Base-by-base conservation (phyloP, 2,797 vertebrate species). In the Rhinoraja longicauda region DNA sequence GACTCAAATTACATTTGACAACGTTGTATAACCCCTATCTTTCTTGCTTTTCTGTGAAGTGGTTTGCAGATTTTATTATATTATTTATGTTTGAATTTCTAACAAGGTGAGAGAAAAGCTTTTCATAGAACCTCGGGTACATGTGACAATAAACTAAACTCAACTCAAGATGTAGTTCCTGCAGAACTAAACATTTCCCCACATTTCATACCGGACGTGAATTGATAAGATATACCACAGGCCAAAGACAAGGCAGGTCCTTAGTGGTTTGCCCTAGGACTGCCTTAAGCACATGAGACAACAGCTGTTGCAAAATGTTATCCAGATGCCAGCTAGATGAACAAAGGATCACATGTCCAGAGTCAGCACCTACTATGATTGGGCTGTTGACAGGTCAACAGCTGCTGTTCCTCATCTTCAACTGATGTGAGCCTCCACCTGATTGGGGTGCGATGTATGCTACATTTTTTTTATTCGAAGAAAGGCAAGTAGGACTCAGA, bases 241-340 rank as follows among this genome's bases (percentile, higher is more conserved):
- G 24, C 81, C 29, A 84, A 26, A 59, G 29, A 13, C 26, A 32
- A 88, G 29, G 59, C n/a, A 88, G 19, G 1, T 64, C 59, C 64
- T 64, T 32, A 64, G 59, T 17, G 59, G 59, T 36, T 59, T 88
- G 84, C n/a, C 59, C 2, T 32, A 32, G 84, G n/a, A 7, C 6
- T 36, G 84, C 59, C 29, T 64, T 64, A 64, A 64, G 57, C 53
- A 36, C 59, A 64, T 64, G n/a, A 59, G 15, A 32, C 84, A 64
- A 64, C 84, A 88, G 59, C 84, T 88, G 59, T 17, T 88, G 29
- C n/a, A 88, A 32, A 62, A 88, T 62, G 8, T 88, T 32, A 88
- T 64, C 84, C 84, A 88, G 59, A 88, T 88, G 29, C 17, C 84
- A 64, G 15, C n/a, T 5, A 32, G 32, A 64, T 32, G 84, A 88